Base-by-base conservation (phyloP, 2,797 vertebrate genomes). In the Epinephelus coioides region DNA sequence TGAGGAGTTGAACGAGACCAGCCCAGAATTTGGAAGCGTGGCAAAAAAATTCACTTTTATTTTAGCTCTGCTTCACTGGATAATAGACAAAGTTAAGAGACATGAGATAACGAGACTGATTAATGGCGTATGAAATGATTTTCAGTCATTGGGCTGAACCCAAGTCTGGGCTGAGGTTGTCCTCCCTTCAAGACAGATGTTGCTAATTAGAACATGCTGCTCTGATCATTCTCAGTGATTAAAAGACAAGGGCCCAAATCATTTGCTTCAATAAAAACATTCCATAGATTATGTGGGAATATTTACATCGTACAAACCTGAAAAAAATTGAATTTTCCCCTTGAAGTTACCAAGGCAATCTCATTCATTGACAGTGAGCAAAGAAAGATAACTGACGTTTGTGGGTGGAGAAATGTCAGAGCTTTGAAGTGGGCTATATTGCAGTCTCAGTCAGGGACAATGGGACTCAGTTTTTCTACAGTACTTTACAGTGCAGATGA, bases 151-250 rank as follows among this genome's bases (percentile, higher is more conserved):
- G 21, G 51, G 55, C 34, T 75, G 56, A 80, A 76, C 25, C 46
- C 10, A 21, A 60, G 21, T 81, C 14, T 85, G 55, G 50, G 46
- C 71, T 11, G 46, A 79, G 60, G 30, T 30, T 82, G 79, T 84
- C 79, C 79, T 84, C 77, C 77, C 64, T 70, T 53, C 5, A 75
- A 85, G 76, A 85, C 13, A 67, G 46, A 88, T 87, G 73, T 68
- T 80, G 44, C 43, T 79, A 46, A 84, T 88, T 80, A 77, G 38
- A 71, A 21, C 56, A 30, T 30, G 19, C 44, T 69, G 65, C 62
- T 79, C 49, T 72, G 38, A 78, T 83, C 34, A 73, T 78, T 73
- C 23, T 70, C n/a, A 17, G 5, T 69, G 65, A 88, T 83, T 66
- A 61, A 75, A 53, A 79, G 69, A 4, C 2, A 18, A 59, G 51